These are phyloP conservation scores for Pachymerium ferrugineum DNA, from an alignment of 2,888 invertebrate genomes.

Conservation along the genomic window DNA sequence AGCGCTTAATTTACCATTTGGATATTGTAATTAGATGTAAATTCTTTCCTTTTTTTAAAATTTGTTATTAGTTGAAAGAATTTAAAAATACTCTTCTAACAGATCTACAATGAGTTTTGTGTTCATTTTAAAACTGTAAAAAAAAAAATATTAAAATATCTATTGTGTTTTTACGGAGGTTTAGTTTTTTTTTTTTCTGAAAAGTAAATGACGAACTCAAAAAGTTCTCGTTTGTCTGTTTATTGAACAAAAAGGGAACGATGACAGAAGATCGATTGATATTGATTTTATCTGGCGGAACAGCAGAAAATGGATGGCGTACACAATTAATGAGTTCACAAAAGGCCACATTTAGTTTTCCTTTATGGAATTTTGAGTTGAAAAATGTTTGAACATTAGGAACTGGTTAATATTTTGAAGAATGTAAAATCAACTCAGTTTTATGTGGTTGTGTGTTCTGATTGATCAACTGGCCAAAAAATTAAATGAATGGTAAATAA, in stretches of 20 bases:
- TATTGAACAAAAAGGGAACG: conserved; percentile 17
- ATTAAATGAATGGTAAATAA: too few species aligned
- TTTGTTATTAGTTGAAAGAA: too few species aligned
- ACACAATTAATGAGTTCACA: not conserved
- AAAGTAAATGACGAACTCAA: not conserved
- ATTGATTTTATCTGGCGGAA: conserved; percentile 2
- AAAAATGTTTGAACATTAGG: not conserved
- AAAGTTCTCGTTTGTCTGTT: conserved; percentile 20
- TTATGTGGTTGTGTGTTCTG: not conserved
- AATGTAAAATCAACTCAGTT: not conserved
- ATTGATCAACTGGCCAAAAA: not conserved
- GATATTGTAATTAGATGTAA: too few species aligned
- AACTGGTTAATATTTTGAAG: too few species aligned
- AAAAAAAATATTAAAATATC: too few species aligned
- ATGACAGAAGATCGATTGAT: conserved; percentile 27
- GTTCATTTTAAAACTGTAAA: too few species aligned
- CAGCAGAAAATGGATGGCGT: conserved; percentile 3
- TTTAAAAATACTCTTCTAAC: too few species aligned
- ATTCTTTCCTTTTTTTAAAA: too few species aligned
- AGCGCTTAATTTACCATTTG: too few species aligned
- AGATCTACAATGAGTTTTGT: too few species aligned
- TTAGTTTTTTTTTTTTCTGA: not conserved
- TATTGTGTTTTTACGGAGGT: too few species aligned
- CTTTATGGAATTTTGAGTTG: not conserved
- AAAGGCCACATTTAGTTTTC: not conserved